phyloP scores from a whole-genome alignment of 2,113 vertebrate genomes.

The Rhizomys pruinosus region DNA sequence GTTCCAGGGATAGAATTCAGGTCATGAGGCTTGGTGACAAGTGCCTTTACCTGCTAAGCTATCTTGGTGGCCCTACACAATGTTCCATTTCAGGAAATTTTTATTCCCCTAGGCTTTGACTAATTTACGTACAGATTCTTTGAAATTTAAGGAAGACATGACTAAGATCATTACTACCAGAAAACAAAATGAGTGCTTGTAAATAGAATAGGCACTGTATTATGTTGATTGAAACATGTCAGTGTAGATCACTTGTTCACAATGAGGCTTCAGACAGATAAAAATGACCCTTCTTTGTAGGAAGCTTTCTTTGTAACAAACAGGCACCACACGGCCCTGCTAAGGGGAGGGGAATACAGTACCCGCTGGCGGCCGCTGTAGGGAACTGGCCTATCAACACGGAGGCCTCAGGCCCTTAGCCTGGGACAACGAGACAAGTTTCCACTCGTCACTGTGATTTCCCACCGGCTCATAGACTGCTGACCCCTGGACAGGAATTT shows the following conservation, averaged over 20 bases:
- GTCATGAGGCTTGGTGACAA: too few relatives aligned
- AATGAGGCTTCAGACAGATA: background rate
- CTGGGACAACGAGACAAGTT: too few relatives aligned
- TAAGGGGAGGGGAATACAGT: too few relatives aligned
- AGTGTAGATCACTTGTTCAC: background rate
- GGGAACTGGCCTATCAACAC: too few relatives aligned
- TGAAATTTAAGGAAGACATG: background rate
- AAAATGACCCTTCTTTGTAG: background rate
- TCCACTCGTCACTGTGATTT: too few relatives aligned
- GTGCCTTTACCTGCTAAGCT: too few relatives aligned
- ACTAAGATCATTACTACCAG: background rate
- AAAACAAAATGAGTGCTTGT: background rate
- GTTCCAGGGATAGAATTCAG: background rate
- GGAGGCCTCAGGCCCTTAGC: too few relatives aligned
- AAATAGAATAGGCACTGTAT: background rate
- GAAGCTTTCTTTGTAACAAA: too few relatives aligned
- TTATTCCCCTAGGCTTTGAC: constrained; percentile 1
- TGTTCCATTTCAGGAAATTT: constrained; percentile 35
- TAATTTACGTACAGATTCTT: background rate
- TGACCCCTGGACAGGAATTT: too few relatives aligned
- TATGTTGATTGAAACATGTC: background rate
- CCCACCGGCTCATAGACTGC: too few relatives aligned
- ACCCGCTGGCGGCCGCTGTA: too few relatives aligned
- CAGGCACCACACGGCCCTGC: too few relatives aligned
- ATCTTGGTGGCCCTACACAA: background rate